Conservation (phyloP, 2,888 invertebrate species). For the Eupithecia tripunctaria region DNA sequence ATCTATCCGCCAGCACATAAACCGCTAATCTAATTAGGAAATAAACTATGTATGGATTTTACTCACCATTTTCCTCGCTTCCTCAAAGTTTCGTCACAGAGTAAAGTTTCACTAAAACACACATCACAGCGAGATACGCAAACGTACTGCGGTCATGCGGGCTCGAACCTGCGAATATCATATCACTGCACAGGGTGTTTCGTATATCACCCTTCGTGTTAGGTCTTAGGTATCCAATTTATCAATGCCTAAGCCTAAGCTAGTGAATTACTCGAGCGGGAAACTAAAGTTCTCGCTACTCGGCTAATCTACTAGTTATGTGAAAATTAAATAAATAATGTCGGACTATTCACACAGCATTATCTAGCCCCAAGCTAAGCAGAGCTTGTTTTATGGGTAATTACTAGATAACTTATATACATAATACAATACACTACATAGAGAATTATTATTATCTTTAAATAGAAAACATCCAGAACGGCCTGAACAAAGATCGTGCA, state of each 20-base stretch:
- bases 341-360: no score
- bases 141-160: conserved; percentile 64
- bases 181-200: conserved; percentile 29
- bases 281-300: neutral
- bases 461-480: no score
- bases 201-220: neutral
- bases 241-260: neutral
- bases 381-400: no score
- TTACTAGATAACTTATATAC: no score
- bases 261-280: neutral
- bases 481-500: no score
- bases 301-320: neutral
- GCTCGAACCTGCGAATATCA: conserved; percentile 53
- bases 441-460: no score
- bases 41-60: neutral
- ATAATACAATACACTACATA: no score
- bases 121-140: conserved; percentile 61
- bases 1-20: conserved; percentile 31
- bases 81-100: neutral
- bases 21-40: neutral
- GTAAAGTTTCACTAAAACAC: conserved; percentile 11
- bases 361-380: no score
- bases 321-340: no score
- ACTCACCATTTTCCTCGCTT: conserved; percentile 64
- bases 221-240: conserved; percentile 3